Conservation (phyloP, 2,888 invertebrate species). For the Galeopsomyia nigrocyanea region DNA sequence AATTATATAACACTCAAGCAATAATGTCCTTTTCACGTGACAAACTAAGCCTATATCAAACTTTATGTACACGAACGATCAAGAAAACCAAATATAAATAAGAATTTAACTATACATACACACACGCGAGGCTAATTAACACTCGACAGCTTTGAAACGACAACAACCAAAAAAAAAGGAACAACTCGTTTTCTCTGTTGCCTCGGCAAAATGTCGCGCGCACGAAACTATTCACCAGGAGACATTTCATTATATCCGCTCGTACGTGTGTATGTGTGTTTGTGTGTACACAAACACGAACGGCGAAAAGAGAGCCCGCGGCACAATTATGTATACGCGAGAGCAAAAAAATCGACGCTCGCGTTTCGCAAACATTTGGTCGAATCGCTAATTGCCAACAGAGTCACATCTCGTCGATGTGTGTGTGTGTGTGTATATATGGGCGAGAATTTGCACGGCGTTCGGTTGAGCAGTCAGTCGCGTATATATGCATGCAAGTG, state of each 20-base stretch:
- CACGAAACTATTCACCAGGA: neutral
- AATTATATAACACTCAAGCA: too few relatives aligned
- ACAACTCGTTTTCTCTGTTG: too few relatives aligned
- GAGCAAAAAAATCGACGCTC: neutral
- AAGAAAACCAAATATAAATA: too few relatives aligned
- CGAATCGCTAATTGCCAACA: constrained; percentile 42
- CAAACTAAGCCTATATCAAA: too few relatives aligned
- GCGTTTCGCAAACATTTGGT: constrained; percentile 36
- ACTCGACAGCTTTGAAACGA: neutral
- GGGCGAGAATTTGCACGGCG: too few relatives aligned
- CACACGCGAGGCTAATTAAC: constrained; percentile 8
- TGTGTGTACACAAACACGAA: constrained; percentile 30
- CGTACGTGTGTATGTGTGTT: too few relatives aligned
- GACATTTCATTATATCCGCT: constrained; percentile 43
- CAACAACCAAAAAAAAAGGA: neutral
- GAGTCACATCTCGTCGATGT: constrained; percentile 1
- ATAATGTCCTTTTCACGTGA: too few relatives aligned
- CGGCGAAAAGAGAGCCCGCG: neutral
- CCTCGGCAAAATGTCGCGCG: neutral
- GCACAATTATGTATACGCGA: constrained; percentile 20
- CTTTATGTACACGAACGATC: too few relatives aligned
- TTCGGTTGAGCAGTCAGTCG: too few relatives aligned
- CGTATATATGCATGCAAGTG: too few relatives aligned
- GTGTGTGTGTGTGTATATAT: neutral
- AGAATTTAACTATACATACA: too few relatives aligned